These are phyloP conservation scores for Drosophila infuscata DNA, from an alignment of 2,888 invertebrate genomes.

Conservation along the genomic window DNA sequence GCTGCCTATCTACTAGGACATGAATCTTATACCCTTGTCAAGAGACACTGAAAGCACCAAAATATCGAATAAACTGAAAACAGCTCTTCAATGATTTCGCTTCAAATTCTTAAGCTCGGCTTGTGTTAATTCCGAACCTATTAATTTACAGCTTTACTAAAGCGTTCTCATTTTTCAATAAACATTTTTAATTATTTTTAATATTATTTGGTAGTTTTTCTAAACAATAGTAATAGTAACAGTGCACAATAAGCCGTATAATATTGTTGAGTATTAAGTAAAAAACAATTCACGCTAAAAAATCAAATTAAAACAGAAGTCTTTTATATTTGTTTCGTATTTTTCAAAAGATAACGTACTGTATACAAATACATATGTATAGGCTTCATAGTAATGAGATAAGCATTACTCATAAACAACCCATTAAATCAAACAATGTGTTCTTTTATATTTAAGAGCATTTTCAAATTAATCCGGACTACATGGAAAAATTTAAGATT, in stretches of 20 bases:
- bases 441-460: too few relatives aligned
- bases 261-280: too few relatives aligned
- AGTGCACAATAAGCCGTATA: too few relatives aligned
- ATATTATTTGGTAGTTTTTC: too few relatives aligned
- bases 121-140: neutral
- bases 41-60: constrained; percentile 13
- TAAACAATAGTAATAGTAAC: too few relatives aligned
- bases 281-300: too few relatives aligned
- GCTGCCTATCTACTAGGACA: constrained; percentile 37
- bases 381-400: neutral
- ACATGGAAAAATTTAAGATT: neutral
- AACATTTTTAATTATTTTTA: neutral
- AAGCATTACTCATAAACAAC: neutral
- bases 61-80: constrained; percentile 15
- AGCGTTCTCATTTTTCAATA: neutral
- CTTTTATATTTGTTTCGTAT: neutral
- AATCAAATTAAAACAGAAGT: too few relatives aligned
- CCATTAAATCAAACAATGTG: too few relatives aligned
- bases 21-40: constrained; percentile 51
- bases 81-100: constrained; percentile 1
- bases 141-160: neutral
- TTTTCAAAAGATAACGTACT: neutral
- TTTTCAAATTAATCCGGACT: neutral
- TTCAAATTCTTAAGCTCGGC: neutral
- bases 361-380: neutral